Conservation (phyloP, 2,888 invertebrate species). For the Pristionchus exspectatus region DNA sequence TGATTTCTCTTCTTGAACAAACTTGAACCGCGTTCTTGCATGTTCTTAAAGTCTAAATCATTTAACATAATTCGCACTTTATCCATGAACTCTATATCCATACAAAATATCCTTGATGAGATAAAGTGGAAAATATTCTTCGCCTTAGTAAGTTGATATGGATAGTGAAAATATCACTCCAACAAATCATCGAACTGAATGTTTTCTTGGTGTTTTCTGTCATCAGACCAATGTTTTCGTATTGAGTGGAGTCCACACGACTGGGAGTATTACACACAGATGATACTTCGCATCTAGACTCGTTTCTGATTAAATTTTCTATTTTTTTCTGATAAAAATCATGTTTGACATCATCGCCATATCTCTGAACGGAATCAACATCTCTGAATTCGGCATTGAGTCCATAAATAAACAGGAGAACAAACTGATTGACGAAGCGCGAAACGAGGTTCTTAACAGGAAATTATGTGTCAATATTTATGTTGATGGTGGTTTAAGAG, state of each 20-base stretch:
- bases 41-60: too few species aligned
- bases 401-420: neutral
- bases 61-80: too few species aligned
- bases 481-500: conserved; percentile 32
- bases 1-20: neutral
- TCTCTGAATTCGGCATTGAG: too few species aligned
- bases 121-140: too few species aligned
- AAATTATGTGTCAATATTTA: conserved; percentile 23
- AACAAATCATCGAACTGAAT: neutral
- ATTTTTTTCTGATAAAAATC: too few species aligned
- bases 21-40: neutral
- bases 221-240: conserved; percentile 25
- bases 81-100: too few species aligned
- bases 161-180: neutral
- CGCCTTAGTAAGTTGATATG: too few species aligned
- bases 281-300: neutral
- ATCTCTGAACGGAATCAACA: too few species aligned
- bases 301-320: neutral
- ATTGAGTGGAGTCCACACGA: neutral
- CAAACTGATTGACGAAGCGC: conserved; percentile 1
- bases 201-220: neutral
- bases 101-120: too few species aligned
- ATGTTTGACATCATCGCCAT: too few species aligned
- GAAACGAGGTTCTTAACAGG: neutral
- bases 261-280: neutral